Conservation (phyloP, 2,888 invertebrate species). For the Hemaris fuciformis region DNA sequence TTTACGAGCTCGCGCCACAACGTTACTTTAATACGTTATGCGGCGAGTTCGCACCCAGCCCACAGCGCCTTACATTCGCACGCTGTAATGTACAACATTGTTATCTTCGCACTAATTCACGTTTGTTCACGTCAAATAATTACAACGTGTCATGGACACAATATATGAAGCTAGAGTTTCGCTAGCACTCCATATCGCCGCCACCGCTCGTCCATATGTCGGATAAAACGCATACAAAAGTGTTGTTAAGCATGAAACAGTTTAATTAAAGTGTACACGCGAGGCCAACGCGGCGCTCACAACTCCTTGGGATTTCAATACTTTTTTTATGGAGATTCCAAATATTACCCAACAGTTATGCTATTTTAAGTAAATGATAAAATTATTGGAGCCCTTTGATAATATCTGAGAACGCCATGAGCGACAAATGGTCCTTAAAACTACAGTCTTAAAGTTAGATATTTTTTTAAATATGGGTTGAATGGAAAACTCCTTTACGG, state of each 20-base stretch:
- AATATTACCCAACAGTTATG: not conserved
- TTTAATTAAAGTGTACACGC: slow-evolving; percentile 8
- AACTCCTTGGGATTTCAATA: slow-evolving; percentile 1
- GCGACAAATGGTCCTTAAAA: not conserved
- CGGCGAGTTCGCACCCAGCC: not conserved
- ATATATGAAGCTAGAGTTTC: not conserved
- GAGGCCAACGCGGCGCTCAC: not conserved
- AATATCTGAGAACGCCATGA: not conserved
- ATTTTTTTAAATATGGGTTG: too few species aligned
- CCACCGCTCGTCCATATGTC: not conserved
- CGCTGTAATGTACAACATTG: not conserved
- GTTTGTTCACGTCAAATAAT: not conserved
- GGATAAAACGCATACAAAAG: not conserved
- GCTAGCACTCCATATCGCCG: not conserved
- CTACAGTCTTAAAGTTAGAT: too few species aligned
- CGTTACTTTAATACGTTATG: not conserved
- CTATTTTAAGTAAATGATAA: too few species aligned
- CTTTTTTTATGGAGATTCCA: not conserved
- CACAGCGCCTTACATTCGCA: not conserved
- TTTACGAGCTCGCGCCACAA: not conserved
- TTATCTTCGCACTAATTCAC: not conserved
- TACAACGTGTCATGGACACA: not conserved
- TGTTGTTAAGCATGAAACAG: not conserved
- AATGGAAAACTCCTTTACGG: too few species aligned
- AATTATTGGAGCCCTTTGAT: too few species aligned